phyloP scores from a whole-genome alignment of 2,888 invertebrate genomes.

The Pyrrhopygopsis socrates region DNA sequence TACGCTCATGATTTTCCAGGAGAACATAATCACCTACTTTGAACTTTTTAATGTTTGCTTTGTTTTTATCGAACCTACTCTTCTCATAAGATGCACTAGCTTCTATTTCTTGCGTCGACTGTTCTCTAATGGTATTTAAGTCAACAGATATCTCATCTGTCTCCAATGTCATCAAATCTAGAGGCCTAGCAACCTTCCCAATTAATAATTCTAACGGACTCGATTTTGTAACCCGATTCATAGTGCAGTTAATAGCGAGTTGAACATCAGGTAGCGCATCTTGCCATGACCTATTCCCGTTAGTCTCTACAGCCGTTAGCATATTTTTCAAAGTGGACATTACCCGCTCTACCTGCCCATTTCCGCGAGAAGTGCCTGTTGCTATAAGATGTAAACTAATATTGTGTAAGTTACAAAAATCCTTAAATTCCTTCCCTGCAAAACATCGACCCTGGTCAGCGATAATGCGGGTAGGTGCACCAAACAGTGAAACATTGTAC shows the following conservation, averaged over 20 bases:
- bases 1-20: conserved; percentile 38
- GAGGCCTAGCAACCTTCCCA: not conserved
- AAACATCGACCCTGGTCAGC: conserved; percentile 64
- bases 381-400: conserved; percentile 60
- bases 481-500: conserved; percentile 49
- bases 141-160: not conserved
- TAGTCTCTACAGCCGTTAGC: conserved; percentile 63
- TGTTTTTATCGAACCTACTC: conserved; percentile 20
- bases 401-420: conserved; percentile 47
- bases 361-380: conserved; percentile 83
- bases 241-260: conserved; percentile 83
- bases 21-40: conserved; percentile 42
- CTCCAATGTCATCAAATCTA: not conserved
- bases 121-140: not conserved
- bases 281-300: conserved; percentile 78
- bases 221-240: not conserved
- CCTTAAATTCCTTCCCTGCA: conserved; percentile 42
- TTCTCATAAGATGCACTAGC: not conserved
- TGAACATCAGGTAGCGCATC: conserved; percentile 80
- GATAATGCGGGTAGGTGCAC: conserved; percentile 53
- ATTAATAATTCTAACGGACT: not conserved
- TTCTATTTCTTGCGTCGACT: not conserved
- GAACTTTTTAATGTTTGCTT: conserved; percentile 39
- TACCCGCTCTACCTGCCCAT: conserved; percentile 85
- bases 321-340: conserved; percentile 76